Conservation (phyloP, 2,113 vertebrate genomes). For the Macrotis lagotis region DNA sequence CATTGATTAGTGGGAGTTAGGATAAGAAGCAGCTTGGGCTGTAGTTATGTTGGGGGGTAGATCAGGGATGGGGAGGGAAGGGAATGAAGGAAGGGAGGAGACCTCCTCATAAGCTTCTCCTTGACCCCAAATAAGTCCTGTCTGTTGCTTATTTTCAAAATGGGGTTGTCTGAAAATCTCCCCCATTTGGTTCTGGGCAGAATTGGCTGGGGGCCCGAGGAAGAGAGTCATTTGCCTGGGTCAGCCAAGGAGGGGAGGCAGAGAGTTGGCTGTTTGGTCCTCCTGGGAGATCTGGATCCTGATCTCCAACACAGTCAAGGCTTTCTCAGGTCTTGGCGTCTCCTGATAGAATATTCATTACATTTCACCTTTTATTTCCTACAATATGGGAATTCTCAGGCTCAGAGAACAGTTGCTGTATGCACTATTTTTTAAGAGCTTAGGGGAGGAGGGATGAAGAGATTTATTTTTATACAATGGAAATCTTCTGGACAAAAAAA, state of each 20-base stretch:
- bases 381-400: not conserved
- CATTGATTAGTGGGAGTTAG: not conserved
- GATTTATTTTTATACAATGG: constrained; percentile 25
- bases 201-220: not conserved
- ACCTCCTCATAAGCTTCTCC: not conserved
- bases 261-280: not conserved
- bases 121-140: not conserved
- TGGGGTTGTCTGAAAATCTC: not conserved
- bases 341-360: not conserved
- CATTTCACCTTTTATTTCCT: constrained; percentile 32
- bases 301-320: not conserved
- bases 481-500: constrained; percentile 12
- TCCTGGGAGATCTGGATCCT: not conserved
- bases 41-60: not conserved
- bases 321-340: not conserved
- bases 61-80: not conserved
- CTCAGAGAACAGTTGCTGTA: not conserved
- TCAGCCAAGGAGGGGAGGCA: not conserved
- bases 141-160: not conserved
- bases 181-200: not conserved
- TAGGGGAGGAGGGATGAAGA: constrained; percentile 2
- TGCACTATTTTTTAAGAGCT: not conserved
- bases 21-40: not conserved
- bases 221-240: constrained; percentile 1
- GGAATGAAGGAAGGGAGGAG: not conserved